Evolutionary conservation across 53 echinoderm and acorn worm species (phyloP).

Genomic region (Zoroaster sp.): DNA sequence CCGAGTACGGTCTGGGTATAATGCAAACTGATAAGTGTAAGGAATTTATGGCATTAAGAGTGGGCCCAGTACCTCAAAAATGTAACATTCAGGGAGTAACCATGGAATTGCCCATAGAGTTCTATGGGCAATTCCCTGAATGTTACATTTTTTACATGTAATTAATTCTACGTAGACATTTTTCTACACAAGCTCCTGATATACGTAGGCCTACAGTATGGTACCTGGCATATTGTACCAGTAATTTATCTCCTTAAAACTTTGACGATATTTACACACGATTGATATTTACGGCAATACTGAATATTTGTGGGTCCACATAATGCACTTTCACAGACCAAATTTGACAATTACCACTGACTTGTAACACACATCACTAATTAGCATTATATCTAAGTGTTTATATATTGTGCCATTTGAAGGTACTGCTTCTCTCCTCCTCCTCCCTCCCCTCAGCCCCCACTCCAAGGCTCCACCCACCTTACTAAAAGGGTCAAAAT

Average conservation of each 20-base stretch:
- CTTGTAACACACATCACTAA: neutral
- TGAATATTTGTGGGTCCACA: neutral
- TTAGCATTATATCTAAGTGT: neutral
- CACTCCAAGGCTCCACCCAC: neutral
- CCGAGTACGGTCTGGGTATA: no score
- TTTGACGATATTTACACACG: neutral
- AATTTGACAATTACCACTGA: no score
- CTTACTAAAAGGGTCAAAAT: no score
- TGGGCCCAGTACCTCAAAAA: no score
- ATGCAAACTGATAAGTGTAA: no score
- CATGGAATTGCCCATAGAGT: no score
- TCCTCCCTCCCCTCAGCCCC: no score
- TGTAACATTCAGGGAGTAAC: no score
- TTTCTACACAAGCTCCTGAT: neutral
- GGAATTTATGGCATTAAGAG: no score
- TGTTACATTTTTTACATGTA: no score
- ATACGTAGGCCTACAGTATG: neutral
- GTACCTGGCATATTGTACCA: neutral
- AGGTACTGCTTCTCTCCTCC: neutral
- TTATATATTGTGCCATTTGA: neutral
- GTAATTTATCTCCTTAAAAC: neutral
- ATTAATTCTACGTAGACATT: no score
- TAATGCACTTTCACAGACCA: neutral
- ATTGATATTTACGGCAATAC: neutral
- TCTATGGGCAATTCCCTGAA: no score